phyloP scores from a whole-genome alignment of 1,140 invertebrate genomes.

The Papilio machaon region DNA sequence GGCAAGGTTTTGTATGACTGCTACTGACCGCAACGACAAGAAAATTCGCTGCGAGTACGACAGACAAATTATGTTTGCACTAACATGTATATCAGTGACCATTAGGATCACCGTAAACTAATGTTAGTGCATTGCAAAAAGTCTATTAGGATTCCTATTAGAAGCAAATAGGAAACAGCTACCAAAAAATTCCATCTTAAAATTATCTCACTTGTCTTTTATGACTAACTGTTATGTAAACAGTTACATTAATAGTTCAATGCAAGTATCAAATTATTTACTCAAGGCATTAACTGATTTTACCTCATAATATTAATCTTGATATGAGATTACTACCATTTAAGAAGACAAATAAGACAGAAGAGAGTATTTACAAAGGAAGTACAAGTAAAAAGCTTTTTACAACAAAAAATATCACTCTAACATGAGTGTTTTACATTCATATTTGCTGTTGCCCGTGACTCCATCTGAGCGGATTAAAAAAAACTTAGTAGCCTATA shows the following conservation, averaged over 20 bases:
- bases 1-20: conserved; percentile 48
- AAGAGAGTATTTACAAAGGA: neutral
- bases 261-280: neutral
- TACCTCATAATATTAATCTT: neutral
- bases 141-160: neutral
- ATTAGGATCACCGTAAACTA: neutral
- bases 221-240: neutral
- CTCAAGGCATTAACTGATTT: neutral
- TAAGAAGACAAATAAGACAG: neutral
- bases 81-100: neutral
- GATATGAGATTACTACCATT: neutral
- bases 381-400: neutral
- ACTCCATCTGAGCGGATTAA: too few species aligned
- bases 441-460: too few species aligned
- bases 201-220: neutral
- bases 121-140: conserved; percentile 2
- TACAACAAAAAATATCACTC: too few species aligned
- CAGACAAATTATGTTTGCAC: conserved; percentile 47
- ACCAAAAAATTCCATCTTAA: neutral
- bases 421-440: too few species aligned
- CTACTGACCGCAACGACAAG: conserved; percentile 51
- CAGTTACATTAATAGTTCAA: neutral
- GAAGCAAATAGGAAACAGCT: neutral
- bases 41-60: conserved; percentile 48
- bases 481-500: too few species aligned